Conservation (phyloP, 2,888 invertebrate species). For the Lasioglossum leucozonium region DNA sequence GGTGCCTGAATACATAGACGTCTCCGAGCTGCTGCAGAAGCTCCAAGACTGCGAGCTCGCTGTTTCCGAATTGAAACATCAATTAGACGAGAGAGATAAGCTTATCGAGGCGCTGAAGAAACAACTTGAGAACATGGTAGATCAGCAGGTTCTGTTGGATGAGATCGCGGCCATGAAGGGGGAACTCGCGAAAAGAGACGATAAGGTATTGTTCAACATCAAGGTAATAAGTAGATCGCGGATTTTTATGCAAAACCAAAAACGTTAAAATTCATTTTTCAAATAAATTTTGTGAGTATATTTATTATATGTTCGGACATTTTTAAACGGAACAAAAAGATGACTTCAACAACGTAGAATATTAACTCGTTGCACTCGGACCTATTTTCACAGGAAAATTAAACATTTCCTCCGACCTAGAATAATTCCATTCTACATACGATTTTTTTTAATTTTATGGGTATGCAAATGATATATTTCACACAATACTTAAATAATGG, state of each 20-base stretch:
- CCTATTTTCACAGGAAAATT: no score
- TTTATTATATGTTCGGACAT: background rate
- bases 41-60: slow-evolving; percentile 56
- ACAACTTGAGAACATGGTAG: slow-evolving; percentile 61
- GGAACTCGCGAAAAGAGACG: slow-evolving; percentile 72
- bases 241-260: background rate
- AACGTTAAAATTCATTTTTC: background rate
- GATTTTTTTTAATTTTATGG: no score
- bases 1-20: slow-evolving; percentile 55
- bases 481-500: no score
- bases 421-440: no score
- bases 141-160: slow-evolving; percentile 60
- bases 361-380: no score
- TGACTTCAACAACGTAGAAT: no score
- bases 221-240: background rate
- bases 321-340: background rate
- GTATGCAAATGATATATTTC: no score
- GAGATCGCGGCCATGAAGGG: slow-evolving; percentile 69
- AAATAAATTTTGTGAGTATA: background rate
- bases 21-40: slow-evolving; percentile 44
- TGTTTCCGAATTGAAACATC: slow-evolving; percentile 63
- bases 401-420: no score
- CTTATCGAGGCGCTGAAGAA: slow-evolving; percentile 59
- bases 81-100: slow-evolving; percentile 71
- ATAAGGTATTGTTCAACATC: slow-evolving; percentile 65